phyloP scores from a whole-genome alignment of 2,888 invertebrate species.

The Synergus gifuensis region DNA sequence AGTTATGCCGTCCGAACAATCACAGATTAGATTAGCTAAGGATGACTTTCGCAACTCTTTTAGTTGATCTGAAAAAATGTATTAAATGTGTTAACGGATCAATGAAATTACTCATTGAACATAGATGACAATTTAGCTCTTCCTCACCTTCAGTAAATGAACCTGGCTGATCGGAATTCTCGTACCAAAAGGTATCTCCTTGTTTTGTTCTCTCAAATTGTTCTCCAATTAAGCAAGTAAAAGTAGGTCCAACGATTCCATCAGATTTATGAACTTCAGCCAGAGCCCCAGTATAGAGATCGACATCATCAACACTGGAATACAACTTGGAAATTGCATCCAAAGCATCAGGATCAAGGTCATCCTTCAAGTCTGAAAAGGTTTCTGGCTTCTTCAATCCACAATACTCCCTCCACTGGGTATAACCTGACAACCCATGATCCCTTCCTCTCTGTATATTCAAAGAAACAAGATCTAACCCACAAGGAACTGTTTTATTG shows the following conservation, averaged over 20 bases:
- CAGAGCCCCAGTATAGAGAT: constrained; percentile 92
- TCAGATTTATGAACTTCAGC: constrained; percentile 87
- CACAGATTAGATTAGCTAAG: constrained; percentile 87
- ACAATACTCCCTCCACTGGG: constrained; percentile 88
- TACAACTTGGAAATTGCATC: constrained; percentile 83
- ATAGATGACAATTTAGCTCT: constrained; percentile 14
- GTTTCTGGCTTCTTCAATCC: constrained; percentile 81
- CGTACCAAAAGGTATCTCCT: constrained; percentile 95
- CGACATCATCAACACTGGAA: constrained; percentile 90
- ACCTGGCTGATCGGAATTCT: constrained; percentile 83
- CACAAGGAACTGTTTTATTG: constrained; percentile 80
- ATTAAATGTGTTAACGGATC: constrained; percentile 21
- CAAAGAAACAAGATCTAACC: constrained; percentile 90
- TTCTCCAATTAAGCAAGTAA: constrained; percentile 90
- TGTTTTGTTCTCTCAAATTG: constrained; percentile 90
- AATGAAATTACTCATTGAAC: not conserved
- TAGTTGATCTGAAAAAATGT: constrained; percentile 83
- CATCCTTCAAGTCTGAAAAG: constrained; percentile 83
- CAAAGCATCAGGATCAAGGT: constrained; percentile 84
- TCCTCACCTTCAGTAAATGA: constrained; percentile 83
- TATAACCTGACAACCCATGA: constrained; percentile 91
- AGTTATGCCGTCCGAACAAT: constrained; percentile 85
- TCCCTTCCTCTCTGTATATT: constrained; percentile 94
- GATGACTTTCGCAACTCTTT: constrained; percentile 88
- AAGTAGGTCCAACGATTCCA: constrained; percentile 90